Evolutionary conservation across 2,797 vertebrate species (phyloP).

Genomic region (Bovichtus diacanthus): DNA sequence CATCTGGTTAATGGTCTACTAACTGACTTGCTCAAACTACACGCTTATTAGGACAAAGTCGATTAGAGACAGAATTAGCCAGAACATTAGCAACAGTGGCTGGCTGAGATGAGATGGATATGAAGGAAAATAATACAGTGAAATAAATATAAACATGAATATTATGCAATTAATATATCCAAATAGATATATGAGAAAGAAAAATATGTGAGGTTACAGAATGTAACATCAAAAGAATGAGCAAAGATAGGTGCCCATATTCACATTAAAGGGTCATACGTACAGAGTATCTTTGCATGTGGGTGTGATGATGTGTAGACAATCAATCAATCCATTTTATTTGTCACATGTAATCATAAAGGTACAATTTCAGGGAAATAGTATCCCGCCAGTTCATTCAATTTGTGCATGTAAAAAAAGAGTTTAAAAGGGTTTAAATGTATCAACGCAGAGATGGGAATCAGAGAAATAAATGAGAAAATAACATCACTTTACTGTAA

Average conservation of each 20-base stretch:
- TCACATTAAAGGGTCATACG: conserved; percentile 12
- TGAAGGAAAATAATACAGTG: neutral
- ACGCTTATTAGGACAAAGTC: conserved; percentile 15
- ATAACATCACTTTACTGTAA: no score
- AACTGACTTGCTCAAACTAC: conserved; percentile 13
- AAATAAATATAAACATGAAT: neutral
- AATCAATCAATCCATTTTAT: no score
- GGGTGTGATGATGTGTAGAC: neutral
- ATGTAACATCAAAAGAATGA: neutral
- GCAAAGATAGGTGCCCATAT: conserved; percentile 1
- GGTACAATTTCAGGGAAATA: neutral
- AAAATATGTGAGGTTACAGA: neutral
- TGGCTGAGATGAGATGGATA: conserved; percentile 10
- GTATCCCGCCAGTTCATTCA: neutral
- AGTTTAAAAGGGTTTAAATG: no score
- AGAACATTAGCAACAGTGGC: conserved; percentile 27
- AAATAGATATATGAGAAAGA: neutral
- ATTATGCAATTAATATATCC: neutral
- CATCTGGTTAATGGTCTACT: conserved; percentile 2
- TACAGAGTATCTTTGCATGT: neutral
- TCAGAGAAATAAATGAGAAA: conserved; percentile 6
- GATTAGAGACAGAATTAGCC: conserved; percentile 34
- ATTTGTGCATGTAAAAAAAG: no score
- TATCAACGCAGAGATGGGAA: neutral
- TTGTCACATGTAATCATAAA: neutral